Conservation (phyloP, 2,113 vertebrate genomes). For the Phocoena sinus region DNA sequence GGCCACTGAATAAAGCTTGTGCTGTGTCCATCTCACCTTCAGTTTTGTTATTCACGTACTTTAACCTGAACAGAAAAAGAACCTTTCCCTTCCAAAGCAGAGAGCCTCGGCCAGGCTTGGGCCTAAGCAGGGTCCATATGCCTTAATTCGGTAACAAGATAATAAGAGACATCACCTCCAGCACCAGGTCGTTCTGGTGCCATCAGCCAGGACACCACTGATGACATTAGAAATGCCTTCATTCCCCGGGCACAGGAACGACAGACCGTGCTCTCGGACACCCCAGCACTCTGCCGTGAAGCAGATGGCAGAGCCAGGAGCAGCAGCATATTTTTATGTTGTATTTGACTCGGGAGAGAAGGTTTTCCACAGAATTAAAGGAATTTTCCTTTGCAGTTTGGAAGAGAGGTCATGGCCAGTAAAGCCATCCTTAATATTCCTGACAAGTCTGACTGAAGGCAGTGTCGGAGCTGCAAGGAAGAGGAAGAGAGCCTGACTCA, state of each 20-base stretch:
- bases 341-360: slow-evolving; percentile 92
- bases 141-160: slow-evolving; percentile 70
- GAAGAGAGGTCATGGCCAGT: slow-evolving; percentile 92
- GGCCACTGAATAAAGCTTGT: too few species aligned
- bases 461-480: slow-evolving; percentile 82
- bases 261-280: slow-evolving; percentile 90
- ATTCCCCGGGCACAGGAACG: slow-evolving; percentile 88
- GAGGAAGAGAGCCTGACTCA: slow-evolving; percentile 83
- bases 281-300: slow-evolving; percentile 90
- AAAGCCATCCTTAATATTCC: slow-evolving; percentile 88
- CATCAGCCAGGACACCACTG: slow-evolving; percentile 82
- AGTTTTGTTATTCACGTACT: too few species aligned
- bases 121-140: background rate
- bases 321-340: slow-evolving; percentile 91
- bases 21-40: too few species aligned
- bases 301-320: slow-evolving; percentile 90
- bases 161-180: slow-evolving; percentile 93
- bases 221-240: slow-evolving; percentile 92
- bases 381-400: slow-evolving; percentile 93
- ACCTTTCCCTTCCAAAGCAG: too few species aligned
- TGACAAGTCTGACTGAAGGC: slow-evolving; percentile 87
- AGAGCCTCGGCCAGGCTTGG: background rate
- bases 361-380: slow-evolving; percentile 90
- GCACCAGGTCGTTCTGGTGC: slow-evolving; percentile 90
- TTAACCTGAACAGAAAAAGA: too few species aligned